Conservation (phyloP, 2,113 vertebrate genomes). For the Riparia riparia region DNA sequence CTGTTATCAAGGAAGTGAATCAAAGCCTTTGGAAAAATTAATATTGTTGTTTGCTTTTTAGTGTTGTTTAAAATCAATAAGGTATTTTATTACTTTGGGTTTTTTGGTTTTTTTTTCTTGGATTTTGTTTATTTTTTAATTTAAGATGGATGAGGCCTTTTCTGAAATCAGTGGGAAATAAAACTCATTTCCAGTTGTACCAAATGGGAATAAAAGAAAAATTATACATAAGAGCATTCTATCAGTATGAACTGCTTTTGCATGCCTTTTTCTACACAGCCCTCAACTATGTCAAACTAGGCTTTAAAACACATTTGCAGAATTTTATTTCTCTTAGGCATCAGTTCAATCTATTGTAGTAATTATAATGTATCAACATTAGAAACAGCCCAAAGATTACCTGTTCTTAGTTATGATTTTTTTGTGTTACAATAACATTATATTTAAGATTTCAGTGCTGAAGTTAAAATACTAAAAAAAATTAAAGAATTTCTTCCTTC, state of each 20-base stretch:
- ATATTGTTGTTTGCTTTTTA: not conserved
- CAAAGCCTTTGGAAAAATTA: not conserved
- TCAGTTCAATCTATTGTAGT: not conserved
- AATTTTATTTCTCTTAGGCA: not conserved
- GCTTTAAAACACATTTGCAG: not conserved
- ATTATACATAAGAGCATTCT: not conserved
- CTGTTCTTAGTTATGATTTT: not conserved
- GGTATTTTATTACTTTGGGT: not conserved
- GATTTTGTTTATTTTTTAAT: not conserved
- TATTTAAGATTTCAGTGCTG: not conserved
- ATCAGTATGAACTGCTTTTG: not conserved
- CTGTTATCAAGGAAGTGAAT: not conserved
- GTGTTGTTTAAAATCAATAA: not conserved
- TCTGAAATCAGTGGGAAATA: not conserved
- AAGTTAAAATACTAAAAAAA: not conserved
- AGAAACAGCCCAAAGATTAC: not conserved
- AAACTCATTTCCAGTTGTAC: not conserved
- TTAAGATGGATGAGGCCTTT: not conserved
- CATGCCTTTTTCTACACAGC: not conserved
- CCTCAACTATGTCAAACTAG: not conserved
- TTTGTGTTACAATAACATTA: not conserved
- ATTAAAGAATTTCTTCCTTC: not conserved
- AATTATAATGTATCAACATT: not conserved
- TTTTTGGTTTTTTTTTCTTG: no score
- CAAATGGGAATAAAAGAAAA: not conserved